Conservation (phyloP, 2,113 vertebrate species). For the Chascanopsetta lugubris region DNA sequence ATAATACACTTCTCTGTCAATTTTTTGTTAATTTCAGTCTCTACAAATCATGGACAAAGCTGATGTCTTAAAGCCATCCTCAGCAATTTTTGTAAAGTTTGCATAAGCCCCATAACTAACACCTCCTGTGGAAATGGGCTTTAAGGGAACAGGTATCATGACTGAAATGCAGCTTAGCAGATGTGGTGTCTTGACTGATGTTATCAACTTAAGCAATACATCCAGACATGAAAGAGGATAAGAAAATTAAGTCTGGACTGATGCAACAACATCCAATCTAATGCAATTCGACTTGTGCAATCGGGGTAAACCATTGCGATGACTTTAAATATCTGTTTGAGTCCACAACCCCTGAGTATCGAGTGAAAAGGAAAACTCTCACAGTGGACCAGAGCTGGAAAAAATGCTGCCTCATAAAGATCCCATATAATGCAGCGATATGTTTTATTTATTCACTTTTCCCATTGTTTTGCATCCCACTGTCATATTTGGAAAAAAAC, state of each 20-base stretch:
- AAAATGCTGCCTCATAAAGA: background rate
- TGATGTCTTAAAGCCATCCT: too few species aligned
- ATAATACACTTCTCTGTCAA: too few species aligned
- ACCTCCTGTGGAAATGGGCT: background rate
- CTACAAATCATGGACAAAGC: too few species aligned
- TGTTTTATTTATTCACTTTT: background rate
- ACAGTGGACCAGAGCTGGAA: background rate
- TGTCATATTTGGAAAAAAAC: background rate
- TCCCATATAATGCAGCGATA: background rate
- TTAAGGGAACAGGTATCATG: background rate
- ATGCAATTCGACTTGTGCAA: background rate
- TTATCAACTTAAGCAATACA: slow-evolving; percentile 7
- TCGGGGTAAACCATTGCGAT: background rate
- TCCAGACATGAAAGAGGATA: slow-evolving; percentile 10
- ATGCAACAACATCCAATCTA: slow-evolving; percentile 7
- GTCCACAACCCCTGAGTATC: background rate
- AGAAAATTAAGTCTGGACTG: slow-evolving; percentile 1
- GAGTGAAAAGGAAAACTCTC: too few species aligned
- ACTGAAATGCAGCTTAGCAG: background rate
- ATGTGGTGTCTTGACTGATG: background rate
- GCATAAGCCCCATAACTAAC: background rate
- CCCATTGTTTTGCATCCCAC: too few species aligned
- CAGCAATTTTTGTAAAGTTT: too few species aligned
- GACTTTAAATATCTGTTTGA: background rate
- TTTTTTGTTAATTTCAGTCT: background rate